Evolutionary conservation across 2,797 vertebrate species (phyloP).

Genomic region (Argyrosomus regius): DNA sequence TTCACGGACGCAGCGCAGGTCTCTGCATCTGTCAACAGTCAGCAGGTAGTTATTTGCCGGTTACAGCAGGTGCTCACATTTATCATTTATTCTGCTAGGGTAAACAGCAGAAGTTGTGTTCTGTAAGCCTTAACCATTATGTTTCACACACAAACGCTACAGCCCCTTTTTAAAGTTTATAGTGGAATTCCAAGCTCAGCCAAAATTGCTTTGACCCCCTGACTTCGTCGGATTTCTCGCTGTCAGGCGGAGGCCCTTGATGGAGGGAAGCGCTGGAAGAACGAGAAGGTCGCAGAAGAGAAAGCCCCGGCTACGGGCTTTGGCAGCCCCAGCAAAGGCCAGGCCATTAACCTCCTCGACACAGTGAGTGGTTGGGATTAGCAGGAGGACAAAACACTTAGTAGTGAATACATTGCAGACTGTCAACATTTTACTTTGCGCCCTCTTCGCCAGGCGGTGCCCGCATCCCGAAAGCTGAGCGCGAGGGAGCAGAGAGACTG

Average conservation of each 20-base stretch:
- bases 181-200: slow-evolving; percentile 29
- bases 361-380: slow-evolving; percentile 79
- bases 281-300: slow-evolving; percentile 78
- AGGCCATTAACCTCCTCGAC: slow-evolving; percentile 88
- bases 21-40: slow-evolving; percentile 88
- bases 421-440: slow-evolving; percentile 45
- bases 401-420: slow-evolving; percentile 35
- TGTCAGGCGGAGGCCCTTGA: slow-evolving; percentile 82
- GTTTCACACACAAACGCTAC: slow-evolving; percentile 26
- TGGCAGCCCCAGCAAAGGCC: slow-evolving; percentile 84
- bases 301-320: slow-evolving; percentile 68
- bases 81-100: slow-evolving; percentile 30
- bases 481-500: slow-evolving; percentile 88
- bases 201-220: slow-evolving; percentile 50
- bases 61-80: slow-evolving; percentile 20
- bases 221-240: slow-evolving; percentile 38
- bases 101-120: slow-evolving; percentile 20
- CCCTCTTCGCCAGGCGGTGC: slow-evolving; percentile 79
- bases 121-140: slow-evolving; percentile 17
- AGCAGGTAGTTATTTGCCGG: slow-evolving; percentile 82
- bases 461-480: slow-evolving; percentile 84
- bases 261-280: slow-evolving; percentile 86
- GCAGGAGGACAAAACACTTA: slow-evolving; percentile 37
- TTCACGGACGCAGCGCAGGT: slow-evolving; percentile 89
- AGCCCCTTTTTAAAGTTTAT: slow-evolving; percentile 14